Base-by-base conservation (phyloP, 2,113 vertebrate genomes). In the Callospermophilus lateralis region DNA sequence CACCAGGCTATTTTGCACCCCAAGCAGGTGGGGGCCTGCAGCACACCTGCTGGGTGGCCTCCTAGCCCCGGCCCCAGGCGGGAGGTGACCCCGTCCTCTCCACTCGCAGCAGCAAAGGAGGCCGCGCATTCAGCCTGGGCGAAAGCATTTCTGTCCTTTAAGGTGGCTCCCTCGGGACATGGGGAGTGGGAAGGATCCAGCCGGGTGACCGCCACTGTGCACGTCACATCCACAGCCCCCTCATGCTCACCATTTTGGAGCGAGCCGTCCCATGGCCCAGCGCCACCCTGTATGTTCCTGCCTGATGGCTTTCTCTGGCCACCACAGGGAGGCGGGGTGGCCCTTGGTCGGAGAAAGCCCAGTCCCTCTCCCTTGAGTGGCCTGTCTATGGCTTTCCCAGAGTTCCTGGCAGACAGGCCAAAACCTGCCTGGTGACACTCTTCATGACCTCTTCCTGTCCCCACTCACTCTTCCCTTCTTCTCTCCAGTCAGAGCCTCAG, bases 141-240 rank as follows among this genome's bases (percentile, higher is more conserved):
- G 4, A 73, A 55, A 28, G 42, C n/a, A 45, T n/a, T 39, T 28
- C 26, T 0, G 3, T 12, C 32, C 51, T 34, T 61, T 42, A 10
- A 1, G 39, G 73, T 6, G 22, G 53, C 76, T 28, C 73, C 74
- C 53, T 45, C 8, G 2, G 30, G 80, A 67, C 4, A 9, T 0
- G 1, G 48, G 51, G 7, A 1, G 9, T 0, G 8, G 74, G 1
- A 0, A 37, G 73, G 42, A 28, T 32, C 4, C 34, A 2, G 12
- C 22, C 1, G 4, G 65, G 5, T 28, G 1, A 12, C 1, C 28
- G 34, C 0, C 17, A 0, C 28, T 1, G 0, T 3, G 3, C 22
- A 4, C 22, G 24, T 65, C 26, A 19, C 8, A 20, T 6, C n/a
- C 34, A 8, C 55, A 37, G 15, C 16, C 9, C 9, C 2, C 8